Percentiles rank a stretch among this genome's conserved stretches.
Evolutionary conservation across 1,140 invertebrate genomes (phyloP).

Genomic region (Neodiprion fabricii): DNA sequence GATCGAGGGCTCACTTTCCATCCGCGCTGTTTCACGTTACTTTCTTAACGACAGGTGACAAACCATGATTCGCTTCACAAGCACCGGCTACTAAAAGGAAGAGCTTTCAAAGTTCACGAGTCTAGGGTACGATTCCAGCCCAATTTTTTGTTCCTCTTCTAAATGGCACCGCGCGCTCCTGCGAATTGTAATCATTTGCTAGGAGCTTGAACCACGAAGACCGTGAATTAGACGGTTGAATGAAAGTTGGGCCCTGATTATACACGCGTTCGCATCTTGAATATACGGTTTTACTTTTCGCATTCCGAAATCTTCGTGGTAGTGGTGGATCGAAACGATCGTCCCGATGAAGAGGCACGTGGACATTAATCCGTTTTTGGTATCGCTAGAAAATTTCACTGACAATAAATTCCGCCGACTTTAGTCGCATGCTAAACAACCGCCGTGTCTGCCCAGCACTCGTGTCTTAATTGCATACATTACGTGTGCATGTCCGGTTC

Average conservation of each 20-base stretch:
- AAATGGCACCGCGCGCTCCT: no score
- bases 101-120: no score
- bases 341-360: not conserved
- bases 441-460: no score
- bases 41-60: conserved; percentile 1
- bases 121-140: no score
- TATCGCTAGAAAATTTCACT: not conserved
- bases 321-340: no score
- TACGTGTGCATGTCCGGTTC: no score
- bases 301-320: not conserved
- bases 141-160: no score
- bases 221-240: not conserved
- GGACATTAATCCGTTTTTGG: not conserved
- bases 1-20: conserved; percentile 6
- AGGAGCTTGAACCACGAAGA: no score
- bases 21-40: not conserved
- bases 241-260: not conserved
- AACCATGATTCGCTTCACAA: not conserved
- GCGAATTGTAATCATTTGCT: no score
- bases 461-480: no score
- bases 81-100: no score
- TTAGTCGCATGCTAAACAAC: no score
- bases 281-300: conserved; percentile 5
- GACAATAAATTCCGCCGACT: not conserved
- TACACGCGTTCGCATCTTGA: not conserved